Conservation (phyloP, 64 coral and sea anemone genomes). For the Montipora cactus region DNA sequence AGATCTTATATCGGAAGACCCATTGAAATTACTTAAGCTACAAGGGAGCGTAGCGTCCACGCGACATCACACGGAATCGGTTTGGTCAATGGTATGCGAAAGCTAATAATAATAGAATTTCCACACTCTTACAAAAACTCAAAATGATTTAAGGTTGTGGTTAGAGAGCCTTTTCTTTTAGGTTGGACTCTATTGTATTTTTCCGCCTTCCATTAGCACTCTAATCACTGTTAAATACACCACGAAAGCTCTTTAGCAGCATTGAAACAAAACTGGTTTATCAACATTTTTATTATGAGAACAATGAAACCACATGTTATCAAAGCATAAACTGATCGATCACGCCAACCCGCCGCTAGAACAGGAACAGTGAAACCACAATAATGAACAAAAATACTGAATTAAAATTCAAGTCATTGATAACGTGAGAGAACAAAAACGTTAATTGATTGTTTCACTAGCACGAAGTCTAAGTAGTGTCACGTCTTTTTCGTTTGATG, state of each 20-base stretch:
- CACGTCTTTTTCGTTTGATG: not conserved
- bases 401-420: not conserved
- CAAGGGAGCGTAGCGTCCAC: no score
- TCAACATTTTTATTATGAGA: not conserved
- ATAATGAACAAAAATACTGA: not conserved
- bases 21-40: no score
- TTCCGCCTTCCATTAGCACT: not conserved
- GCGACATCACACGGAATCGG: no score
- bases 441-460: not conserved
- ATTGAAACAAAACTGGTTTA: not conserved
- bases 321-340: not conserved
- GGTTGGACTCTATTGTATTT: not conserved
- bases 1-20: no score
- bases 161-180: not conserved
- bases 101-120: no score
- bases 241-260: not conserved
- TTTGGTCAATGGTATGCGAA: not conserved
- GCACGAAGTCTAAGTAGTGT: no score
- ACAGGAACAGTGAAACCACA: not conserved
- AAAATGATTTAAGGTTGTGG: not conserved
- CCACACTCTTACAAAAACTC: not conserved
- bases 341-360: not conserved
- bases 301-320: conserved; percentile 35
- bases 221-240: not conserved
- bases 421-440: not conserved